These are phyloP conservation scores for Colossoma macropomum DNA, from an alignment of 2,113 vertebrate species.

Conservation along the genomic window DNA sequence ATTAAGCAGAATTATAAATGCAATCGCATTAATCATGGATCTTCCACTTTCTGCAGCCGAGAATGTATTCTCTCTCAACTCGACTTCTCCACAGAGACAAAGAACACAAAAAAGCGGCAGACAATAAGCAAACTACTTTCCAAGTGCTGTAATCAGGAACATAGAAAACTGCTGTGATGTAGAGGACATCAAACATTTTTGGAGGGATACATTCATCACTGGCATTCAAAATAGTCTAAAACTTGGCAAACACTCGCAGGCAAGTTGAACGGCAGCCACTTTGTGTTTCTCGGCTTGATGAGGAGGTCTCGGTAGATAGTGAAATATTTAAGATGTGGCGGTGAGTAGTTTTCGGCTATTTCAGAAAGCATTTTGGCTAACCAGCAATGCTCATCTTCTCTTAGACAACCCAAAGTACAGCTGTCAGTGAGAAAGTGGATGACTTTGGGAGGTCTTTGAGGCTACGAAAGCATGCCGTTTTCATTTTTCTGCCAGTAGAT, in stretches of 20 bases:
- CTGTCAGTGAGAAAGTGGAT: slow-evolving; percentile 77
- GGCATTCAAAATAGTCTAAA: slow-evolving; percentile 12
- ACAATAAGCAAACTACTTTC: slow-evolving; percentile 16
- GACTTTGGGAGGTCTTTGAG: slow-evolving; percentile 82
- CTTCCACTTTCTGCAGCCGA: slow-evolving; percentile 52
- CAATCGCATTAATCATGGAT: slow-evolving; percentile 68
- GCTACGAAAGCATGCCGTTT: slow-evolving; percentile 71
- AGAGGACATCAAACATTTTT: slow-evolving; percentile 21
- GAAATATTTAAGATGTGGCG: slow-evolving; percentile 36
- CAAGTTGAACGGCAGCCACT: slow-evolving; percentile 15
- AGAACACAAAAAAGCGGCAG: slow-evolving; percentile 23
- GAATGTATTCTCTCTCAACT: slow-evolving; percentile 47
- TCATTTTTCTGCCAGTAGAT: slow-evolving; percentile 78
- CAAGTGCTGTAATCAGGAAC: slow-evolving; percentile 12
- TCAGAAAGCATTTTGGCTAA: slow-evolving; percentile 57
- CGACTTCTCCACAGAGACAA: slow-evolving; percentile 39
- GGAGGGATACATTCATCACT: slow-evolving; percentile 21
- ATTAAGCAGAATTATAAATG: slow-evolving; percentile 73
- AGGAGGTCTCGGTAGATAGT: slow-evolving; percentile 6
- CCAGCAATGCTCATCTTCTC: slow-evolving; percentile 65
- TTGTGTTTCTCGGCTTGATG: background rate
- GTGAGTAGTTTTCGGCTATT: slow-evolving; percentile 46
- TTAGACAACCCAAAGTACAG: slow-evolving; percentile 73
- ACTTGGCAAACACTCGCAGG: slow-evolving; percentile 6
- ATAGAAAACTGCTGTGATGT: slow-evolving; percentile 17